Evolutionary conservation across 2,888 invertebrate genomes (phyloP).

Genomic region (Chironomus riparius): DNA sequence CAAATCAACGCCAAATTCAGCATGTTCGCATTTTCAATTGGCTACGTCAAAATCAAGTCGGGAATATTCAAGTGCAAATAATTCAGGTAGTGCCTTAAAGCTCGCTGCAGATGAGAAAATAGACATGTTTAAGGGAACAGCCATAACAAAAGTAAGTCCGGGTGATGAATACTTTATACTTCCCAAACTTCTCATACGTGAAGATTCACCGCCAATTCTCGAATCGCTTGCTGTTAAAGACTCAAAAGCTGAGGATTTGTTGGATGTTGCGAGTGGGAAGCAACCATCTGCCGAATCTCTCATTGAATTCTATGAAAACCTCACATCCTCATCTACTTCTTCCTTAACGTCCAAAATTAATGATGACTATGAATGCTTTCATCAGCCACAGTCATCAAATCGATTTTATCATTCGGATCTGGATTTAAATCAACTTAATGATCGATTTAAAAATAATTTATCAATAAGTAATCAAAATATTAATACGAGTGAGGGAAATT

Average conservation of each 20-base stretch:
- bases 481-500: constrained; percentile 12
- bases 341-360: background rate
- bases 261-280: background rate
- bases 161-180: constrained; percentile 25
- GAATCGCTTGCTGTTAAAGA: background rate
- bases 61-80: constrained; percentile 6
- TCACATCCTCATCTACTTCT: constrained; percentile 6
- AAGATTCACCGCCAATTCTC: constrained; percentile 30
- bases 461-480: constrained; percentile 19
- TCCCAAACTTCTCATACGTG: constrained; percentile 31
- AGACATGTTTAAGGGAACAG: constrained; percentile 1
- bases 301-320: constrained; percentile 14
- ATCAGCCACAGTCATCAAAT: constrained; percentile 1
- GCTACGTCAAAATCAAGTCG: background rate
- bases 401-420: constrained; percentile 15
- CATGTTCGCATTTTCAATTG: background rate
- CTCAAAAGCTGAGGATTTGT: background rate
- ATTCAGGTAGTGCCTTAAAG: constrained; percentile 11
- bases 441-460: constrained; percentile 10
- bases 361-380: constrained; percentile 7
- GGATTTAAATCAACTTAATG: constrained; percentile 13
- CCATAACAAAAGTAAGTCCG: background rate
- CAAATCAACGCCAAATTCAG: background rate
- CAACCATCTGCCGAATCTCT: constrained; percentile 9
- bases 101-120: background rate